Evolutionary conservation across 2,888 invertebrate genomes (phyloP), one percentile per base, ranked within the genome.

Genomic region (Eretmocerus hayati): DNA sequence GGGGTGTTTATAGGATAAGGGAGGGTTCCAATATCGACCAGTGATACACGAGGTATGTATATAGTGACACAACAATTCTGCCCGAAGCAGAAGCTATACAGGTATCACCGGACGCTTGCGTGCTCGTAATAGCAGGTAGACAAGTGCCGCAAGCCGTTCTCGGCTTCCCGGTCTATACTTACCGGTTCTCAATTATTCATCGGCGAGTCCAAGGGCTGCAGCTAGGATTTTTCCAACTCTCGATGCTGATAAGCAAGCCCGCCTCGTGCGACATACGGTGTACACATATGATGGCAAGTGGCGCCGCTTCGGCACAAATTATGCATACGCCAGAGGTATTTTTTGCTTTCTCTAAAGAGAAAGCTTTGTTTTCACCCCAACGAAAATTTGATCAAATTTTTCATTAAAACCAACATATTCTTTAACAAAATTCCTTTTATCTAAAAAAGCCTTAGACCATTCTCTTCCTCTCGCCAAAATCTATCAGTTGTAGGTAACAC

Each of bases 111-210:
- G 23, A 33, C 13, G 46, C 39, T 52, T 23, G 52, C 52, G 52
- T 52, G 52, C 33, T 40, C 40, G 46, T 52, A 52, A 46, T 52
- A 33, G 52, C 48, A 22, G 42, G 40, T 48, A 46, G 48, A 52
- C 46, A 46, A 45, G 48, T 48, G 48, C 39, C 33, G 11, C 35
- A 18, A 15, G 31, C 16, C 40, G 20, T n/a, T n/a, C 46, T 32
- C 16, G 2, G 20, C 30, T 31, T 16, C 30, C 43, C 42, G 26
- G 20, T 46, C 53, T 57, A 52, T 57, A 54, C 56, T 56, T 58
- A 56, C 56, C 45, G 51, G 45, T 46, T 53, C 53, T 59, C 53
- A 59, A 58, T 59, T 58, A 59, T 59, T 59, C 56, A 59, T 59
- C 55, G 55, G 44, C 48, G 52, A 21, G 18, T n/a, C n/a, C n/a